Percentiles rank a stretch among this genome's conserved stretches.
phyloP scores from a whole-genome alignment of 1,140 invertebrate genomes.

The Hyphantria cunea region DNA sequence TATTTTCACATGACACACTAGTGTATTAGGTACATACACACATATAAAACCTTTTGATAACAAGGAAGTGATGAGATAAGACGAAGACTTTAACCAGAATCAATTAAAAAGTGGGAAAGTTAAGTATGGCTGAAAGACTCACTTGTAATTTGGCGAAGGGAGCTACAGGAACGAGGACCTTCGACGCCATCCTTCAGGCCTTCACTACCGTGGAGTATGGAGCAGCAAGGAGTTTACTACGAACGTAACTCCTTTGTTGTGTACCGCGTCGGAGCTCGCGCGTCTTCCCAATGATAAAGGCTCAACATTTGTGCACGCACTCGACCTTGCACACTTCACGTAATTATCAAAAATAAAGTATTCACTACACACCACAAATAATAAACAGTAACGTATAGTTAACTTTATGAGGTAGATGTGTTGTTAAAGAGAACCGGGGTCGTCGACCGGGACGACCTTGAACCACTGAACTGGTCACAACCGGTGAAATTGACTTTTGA shows the following conservation, averaged over 20 bases:
- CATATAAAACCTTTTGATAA: too few relatives aligned
- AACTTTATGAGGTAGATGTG: conserved; percentile 54
- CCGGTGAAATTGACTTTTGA: conserved; percentile 44
- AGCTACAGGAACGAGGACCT: conserved; percentile 67
- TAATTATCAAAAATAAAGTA: conserved; percentile 74
- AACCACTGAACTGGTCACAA: conserved; percentile 45
- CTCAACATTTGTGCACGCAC: conserved; percentile 63
- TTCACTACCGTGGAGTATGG: conserved; percentile 15
- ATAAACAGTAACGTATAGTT: conserved; percentile 48
- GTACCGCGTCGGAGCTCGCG: conserved; percentile 57
- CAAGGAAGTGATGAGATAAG: not conserved
- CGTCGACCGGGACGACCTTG: conserved; percentile 60
- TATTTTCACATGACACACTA: too few relatives aligned
- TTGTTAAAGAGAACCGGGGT: conserved; percentile 38
- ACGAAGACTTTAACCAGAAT: conserved; percentile 1
- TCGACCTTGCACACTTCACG: conserved; percentile 61
- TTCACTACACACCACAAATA: conserved; percentile 44
- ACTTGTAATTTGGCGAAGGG: conserved; percentile 72
- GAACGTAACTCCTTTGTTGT: conserved; percentile 51
- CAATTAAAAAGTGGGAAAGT: too few relatives aligned
- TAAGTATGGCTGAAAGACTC: conserved; percentile 28
- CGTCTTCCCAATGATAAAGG: conserved; percentile 56
- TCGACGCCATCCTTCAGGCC: conserved; percentile 65
- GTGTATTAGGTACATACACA: too few relatives aligned
- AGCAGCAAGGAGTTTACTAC: conserved; percentile 24